Evolutionary conservation across 2,113 vertebrate genomes (phyloP).

Genomic region (Columba livia): DNA sequence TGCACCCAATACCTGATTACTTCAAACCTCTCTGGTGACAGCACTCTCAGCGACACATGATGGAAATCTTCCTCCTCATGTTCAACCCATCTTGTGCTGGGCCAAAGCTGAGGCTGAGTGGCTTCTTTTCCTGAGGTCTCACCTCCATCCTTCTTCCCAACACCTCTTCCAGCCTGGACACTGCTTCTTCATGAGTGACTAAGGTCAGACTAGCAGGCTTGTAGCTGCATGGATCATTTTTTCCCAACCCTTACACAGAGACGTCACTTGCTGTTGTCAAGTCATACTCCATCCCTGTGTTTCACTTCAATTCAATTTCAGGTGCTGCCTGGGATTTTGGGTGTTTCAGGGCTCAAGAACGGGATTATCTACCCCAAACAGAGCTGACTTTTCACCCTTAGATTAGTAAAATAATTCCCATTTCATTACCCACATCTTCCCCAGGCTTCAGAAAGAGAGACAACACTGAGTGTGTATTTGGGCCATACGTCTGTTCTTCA

Average conservation of each 20-base stretch:
- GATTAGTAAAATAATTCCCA: background rate
- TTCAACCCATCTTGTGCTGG: background rate
- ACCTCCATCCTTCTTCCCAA: background rate
- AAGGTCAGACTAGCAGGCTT: background rate
- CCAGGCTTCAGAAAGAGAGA: background rate
- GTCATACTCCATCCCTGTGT: background rate
- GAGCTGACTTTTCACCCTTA: background rate
- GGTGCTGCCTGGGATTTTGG: fast-evolving
- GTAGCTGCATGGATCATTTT: background rate
- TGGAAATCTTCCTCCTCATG: background rate
- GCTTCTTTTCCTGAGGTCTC: background rate
- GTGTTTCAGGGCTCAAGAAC: background rate
- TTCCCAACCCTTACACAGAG: background rate
- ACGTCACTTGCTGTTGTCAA: background rate
- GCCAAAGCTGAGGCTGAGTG: background rate
- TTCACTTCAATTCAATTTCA: background rate
- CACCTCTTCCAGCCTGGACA: background rate
- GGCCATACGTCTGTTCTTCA: background rate
- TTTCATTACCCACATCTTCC: background rate
- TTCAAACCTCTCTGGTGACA: background rate
- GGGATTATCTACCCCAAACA: background rate
- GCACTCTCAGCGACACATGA: fast-evolving
- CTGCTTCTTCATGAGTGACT: background rate
- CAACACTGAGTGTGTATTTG: background rate
- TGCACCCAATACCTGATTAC: background rate